Conservation (phyloP, 2,888 invertebrate species). For the Conchocele bisecta region DNA sequence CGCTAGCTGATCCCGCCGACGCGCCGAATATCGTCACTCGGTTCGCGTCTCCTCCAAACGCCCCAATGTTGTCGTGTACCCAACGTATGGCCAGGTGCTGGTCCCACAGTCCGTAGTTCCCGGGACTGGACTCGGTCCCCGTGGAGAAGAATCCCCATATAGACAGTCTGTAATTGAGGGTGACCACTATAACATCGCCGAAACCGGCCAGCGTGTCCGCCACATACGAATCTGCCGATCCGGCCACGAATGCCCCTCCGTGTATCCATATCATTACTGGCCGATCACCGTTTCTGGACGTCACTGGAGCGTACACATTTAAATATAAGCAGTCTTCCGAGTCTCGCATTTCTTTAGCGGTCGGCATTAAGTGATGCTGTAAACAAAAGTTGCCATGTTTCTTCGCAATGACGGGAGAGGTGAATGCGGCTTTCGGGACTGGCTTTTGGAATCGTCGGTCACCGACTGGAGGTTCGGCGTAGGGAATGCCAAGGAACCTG, state of each 20-base stretch:
- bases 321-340: slow-evolving; percentile 96
- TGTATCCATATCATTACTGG: slow-evolving; percentile 96
- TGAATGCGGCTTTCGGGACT: neutral
- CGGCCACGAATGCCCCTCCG: slow-evolving; percentile 96
- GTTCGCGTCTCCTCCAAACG: slow-evolving; percentile 69
- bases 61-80: slow-evolving; percentile 93
- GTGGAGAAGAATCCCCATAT: slow-evolving; percentile 96
- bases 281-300: slow-evolving; percentile 73
- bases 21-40: slow-evolving; percentile 69
- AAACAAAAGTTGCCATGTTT: neutral
- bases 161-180: slow-evolving; percentile 95
- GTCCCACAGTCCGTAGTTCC: slow-evolving; percentile 96
- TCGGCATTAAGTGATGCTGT: neutral
- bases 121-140: slow-evolving; percentile 89
- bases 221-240: slow-evolving; percentile 89
- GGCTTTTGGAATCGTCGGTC: slow-evolving; percentile 4
- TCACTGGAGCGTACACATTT: slow-evolving; percentile 94
- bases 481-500: slow-evolving; percentile 6
- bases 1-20: slow-evolving; percentile 68
- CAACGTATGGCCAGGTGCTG: slow-evolving; percentile 96
- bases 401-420: neutral
- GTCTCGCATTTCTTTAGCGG: neutral
- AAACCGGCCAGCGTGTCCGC: slow-evolving; percentile 90
- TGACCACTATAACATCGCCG: slow-evolving; percentile 96
- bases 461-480: slow-evolving; percentile 5